Evolutionary conservation across 2,797 vertebrate genomes (phyloP), one percentile per base, ranked within the genome.

Genomic region (Xyrichtys novacula): DNA sequence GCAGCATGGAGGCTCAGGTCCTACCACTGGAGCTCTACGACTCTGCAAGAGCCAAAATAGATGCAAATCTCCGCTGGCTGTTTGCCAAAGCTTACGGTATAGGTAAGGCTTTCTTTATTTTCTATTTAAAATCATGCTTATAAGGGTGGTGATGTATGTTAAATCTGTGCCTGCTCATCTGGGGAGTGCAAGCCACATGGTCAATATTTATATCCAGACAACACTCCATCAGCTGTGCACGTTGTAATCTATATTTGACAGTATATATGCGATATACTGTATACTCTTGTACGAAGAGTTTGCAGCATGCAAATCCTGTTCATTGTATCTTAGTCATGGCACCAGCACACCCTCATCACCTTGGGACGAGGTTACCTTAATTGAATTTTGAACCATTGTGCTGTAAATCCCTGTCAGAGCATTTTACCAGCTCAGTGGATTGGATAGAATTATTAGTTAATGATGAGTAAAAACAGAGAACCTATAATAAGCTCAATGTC

Each of bases 41-140:
- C 89, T 95, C 96, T 68, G 94, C 97, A 70, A 93, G 96, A 88
- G 96, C 97, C 81, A 99, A 99, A 94, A 98, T 99, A 93, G 97
- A 96, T 80, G 96, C 96, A 87, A 97, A 97, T 93, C 95, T 99
- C 82, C 95, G 96, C 85, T 98, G 98, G 98, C 91, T 98, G 86
- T 97, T 98, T 82, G 95, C 96, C 81, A 98, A 96, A 95, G 96
- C 97, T 68, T 98, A 96, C 43, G 97, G 97, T 80, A 94, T 90
- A 92, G 96, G 97, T 97, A 94, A 93, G 93, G 67, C 38, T 43
- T 65, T 7, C 31, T 15, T 26, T 8, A 8, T 0, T 0, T 42
- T 48, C 68, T 2, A 42, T 14, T 10, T 39, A 26, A 49, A 44
- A 12, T 17, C 26, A 10, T 10, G 16, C 10, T 31, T 25, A 3